These are phyloP conservation scores for Zaprionus ornatus DNA, from an alignment of 1,140 invertebrate genomes.

Conservation along the genomic window DNA sequence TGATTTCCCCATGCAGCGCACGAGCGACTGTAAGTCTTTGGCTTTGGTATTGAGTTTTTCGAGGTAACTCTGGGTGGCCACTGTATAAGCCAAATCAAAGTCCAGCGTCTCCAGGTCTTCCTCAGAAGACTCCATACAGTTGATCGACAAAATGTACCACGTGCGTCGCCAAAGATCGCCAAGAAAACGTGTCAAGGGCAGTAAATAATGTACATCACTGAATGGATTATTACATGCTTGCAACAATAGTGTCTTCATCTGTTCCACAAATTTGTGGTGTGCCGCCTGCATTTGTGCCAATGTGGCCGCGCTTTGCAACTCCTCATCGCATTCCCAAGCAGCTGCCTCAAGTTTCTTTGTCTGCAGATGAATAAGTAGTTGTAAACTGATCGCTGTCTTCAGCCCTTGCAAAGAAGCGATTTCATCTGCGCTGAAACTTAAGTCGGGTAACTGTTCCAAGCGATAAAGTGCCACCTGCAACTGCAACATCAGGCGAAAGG, in stretches of 20 bases:
- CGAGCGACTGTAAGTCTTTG: not conserved
- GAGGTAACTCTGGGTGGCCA: not conserved
- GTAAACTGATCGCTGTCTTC: not conserved
- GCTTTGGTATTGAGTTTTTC: not conserved
- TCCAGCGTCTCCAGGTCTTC: not conserved
- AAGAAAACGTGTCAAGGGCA: not conserved
- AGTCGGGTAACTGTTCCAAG: conserved; percentile 10
- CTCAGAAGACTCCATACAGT: not conserved
- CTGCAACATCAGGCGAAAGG: conserved; percentile 10
- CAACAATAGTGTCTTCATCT: not conserved
- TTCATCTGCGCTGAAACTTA: not conserved
- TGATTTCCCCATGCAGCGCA: not conserved
- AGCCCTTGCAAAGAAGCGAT: not conserved
- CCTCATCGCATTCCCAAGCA: not conserved
- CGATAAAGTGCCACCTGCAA: not conserved
- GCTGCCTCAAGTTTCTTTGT: not conserved
- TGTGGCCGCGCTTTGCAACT: not conserved
- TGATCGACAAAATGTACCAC: not conserved
- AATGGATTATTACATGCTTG: not conserved
- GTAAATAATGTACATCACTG: not conserved
- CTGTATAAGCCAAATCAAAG: not conserved
- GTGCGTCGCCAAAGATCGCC: conserved; percentile 1
- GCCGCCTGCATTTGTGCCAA: conserved; percentile 7
- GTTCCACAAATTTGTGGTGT: conserved; percentile 4
- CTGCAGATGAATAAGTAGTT: not conserved